Conservation (phyloP, 2,113 vertebrate genomes). For the Lonchura striata region DNA sequence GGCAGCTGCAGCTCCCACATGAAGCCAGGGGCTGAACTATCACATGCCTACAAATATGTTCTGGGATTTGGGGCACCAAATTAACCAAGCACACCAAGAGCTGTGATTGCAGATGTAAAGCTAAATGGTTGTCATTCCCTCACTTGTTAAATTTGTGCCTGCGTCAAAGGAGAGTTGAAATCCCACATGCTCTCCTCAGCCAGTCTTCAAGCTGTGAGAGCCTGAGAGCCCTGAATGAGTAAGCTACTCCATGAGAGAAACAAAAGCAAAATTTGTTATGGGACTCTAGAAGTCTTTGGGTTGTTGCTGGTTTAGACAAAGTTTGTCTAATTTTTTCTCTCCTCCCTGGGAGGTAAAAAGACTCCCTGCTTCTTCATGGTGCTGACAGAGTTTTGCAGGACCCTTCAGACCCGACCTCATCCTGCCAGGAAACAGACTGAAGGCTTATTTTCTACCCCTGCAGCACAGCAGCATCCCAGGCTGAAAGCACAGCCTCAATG, state of each 20-base stretch:
- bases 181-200: rapidly evolving
- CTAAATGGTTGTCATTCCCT: background rate
- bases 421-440: background rate
- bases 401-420: background rate
- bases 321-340: background rate
- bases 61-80: background rate
- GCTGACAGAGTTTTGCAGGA: background rate
- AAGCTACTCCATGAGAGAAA: background rate
- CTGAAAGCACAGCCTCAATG: background rate
- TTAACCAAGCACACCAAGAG: background rate
- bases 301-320: background rate
- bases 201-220: background rate
- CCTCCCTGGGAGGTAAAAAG: background rate
- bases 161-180: background rate
- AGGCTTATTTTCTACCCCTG: background rate
- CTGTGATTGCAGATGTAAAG: background rate
- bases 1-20: background rate
- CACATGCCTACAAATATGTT: rapidly evolving
- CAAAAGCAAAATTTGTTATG: background rate
- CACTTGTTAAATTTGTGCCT: background rate
- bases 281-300: background rate
- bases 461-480: background rate
- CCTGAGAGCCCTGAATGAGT: background rate
- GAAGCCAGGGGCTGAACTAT: background rate
- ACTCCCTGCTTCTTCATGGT: background rate